Evolutionary conservation across 2,888 invertebrate genomes (phyloP).

Genomic region (Podabrus alpinus): DNA sequence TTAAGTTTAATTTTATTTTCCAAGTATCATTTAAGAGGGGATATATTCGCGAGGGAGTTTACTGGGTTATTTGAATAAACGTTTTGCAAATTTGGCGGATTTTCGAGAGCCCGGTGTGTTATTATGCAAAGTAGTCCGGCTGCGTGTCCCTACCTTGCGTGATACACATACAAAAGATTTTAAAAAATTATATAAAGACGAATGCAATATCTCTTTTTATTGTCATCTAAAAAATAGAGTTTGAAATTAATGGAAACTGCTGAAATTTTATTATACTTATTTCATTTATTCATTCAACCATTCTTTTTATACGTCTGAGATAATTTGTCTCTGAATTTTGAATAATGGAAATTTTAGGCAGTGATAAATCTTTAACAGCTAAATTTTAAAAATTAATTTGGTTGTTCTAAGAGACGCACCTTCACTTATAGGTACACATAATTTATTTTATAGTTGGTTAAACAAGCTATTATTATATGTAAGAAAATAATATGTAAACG

Average conservation of each 20-base stretch:
- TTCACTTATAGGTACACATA: not conserved
- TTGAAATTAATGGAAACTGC: not conserved
- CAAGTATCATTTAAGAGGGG: constrained; percentile 36
- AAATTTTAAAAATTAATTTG: not conserved
- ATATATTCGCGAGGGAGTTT: constrained; percentile 35
- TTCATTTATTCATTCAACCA: not conserved
- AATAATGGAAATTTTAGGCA: not conserved
- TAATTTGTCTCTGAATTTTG: not conserved
- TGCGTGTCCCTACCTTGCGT: constrained; percentile 40
- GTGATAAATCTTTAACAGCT: not conserved
- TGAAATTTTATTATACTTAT: not conserved
- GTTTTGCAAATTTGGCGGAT: constrained; percentile 50
- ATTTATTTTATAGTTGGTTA: not conserved
- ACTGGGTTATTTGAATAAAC: constrained; percentile 47
- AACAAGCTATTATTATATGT: not conserved
- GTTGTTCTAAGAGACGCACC: not conserved
- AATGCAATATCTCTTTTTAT: constrained; percentile 8
- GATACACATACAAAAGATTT: constrained; percentile 41
- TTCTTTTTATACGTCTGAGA: not conserved
- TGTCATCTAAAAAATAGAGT: not conserved
- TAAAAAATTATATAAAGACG: constrained; percentile 22
- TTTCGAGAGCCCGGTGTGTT: constrained; percentile 44
- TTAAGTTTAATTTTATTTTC: constrained; percentile 38
- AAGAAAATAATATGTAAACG: not conserved
- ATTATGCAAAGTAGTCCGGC: constrained; percentile 46